These are phyloP conservation scores for Microcebus murinus DNA, from an alignment of 2,113 vertebrate species.

Conservation along the genomic window DNA sequence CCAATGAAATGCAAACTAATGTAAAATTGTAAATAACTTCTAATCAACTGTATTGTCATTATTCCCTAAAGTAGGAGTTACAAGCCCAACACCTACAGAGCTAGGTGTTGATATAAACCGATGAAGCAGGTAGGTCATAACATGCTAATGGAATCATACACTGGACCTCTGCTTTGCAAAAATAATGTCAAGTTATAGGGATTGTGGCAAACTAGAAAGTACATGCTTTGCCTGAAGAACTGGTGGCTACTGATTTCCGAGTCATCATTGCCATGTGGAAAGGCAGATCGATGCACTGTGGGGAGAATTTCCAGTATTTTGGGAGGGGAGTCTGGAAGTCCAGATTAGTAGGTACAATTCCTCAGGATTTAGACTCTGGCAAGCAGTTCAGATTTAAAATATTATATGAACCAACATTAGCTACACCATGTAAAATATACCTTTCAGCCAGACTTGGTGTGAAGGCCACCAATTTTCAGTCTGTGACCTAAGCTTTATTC, in stretches of 20 bases:
- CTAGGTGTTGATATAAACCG: neutral
- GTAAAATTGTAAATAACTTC: neutral
- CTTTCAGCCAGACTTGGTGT: neutral
- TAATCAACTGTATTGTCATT: neutral
- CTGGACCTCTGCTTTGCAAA: neutral
- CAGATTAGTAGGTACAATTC: neutral
- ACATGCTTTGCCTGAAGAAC: neutral
- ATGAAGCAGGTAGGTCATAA: neutral
- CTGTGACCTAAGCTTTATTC: neutral
- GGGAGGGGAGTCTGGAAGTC: neutral
- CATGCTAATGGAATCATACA: neutral
- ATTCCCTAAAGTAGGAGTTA: neutral
- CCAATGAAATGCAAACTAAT: neutral
- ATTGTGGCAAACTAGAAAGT: neutral
- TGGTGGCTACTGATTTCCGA: neutral
- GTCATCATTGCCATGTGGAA: neutral
- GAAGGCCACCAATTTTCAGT: neutral
- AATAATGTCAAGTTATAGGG: neutral
- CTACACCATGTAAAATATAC: neutral
- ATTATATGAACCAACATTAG: neutral
- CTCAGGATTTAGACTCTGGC: neutral
- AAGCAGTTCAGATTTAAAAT: neutral
- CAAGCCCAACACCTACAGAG: neutral
- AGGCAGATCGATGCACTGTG: neutral
- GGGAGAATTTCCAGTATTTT: neutral